Evolutionary conservation across 1,140 invertebrate genomes (phyloP).

Genomic region (Plectus sambesii): DNA sequence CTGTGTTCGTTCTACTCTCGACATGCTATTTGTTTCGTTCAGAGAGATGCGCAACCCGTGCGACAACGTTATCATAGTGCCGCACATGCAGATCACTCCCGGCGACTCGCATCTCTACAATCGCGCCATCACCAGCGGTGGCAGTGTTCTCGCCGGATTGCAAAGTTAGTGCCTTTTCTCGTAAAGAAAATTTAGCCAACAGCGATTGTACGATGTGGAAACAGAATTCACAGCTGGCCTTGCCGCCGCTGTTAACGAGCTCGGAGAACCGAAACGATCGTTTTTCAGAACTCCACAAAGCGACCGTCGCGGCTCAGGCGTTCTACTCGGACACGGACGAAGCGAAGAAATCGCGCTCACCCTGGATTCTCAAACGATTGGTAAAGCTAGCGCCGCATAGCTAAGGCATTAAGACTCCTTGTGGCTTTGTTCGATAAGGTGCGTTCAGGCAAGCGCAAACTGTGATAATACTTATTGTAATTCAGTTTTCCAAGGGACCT

Average conservation of each 20-base stretch:
- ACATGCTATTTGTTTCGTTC: too few species aligned
- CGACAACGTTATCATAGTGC: conserved; percentile 44
- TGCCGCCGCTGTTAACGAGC: background rate
- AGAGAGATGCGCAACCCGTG: conserved; percentile 14
- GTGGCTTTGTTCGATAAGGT: too few species aligned
- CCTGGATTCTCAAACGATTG: conserved; percentile 42
- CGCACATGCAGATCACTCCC: conserved; percentile 39
- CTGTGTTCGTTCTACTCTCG: too few species aligned
- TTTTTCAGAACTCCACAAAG: conserved; percentile 38
- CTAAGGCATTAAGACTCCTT: too few species aligned
- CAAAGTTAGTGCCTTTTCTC: background rate
- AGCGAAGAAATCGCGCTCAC: conserved; percentile 29
- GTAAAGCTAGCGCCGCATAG: too few species aligned
- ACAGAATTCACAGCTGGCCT: background rate
- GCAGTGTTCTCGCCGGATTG: conserved; percentile 38
- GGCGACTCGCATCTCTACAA: conserved; percentile 42
- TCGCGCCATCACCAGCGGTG: conserved; percentile 35
- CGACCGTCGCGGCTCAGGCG: conserved; percentile 43
- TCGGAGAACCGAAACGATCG: background rate
- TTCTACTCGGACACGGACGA: conserved; percentile 40
- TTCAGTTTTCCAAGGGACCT: conserved; percentile 42
- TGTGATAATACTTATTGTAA: too few species aligned
- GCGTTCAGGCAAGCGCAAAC: too few species aligned
- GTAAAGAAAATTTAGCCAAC: conserved; percentile 9
- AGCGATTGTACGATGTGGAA: background rate